Evolutionary conservation across 2,888 invertebrate genomes (phyloP).

Genomic region (Drosophila mulleri): DNA sequence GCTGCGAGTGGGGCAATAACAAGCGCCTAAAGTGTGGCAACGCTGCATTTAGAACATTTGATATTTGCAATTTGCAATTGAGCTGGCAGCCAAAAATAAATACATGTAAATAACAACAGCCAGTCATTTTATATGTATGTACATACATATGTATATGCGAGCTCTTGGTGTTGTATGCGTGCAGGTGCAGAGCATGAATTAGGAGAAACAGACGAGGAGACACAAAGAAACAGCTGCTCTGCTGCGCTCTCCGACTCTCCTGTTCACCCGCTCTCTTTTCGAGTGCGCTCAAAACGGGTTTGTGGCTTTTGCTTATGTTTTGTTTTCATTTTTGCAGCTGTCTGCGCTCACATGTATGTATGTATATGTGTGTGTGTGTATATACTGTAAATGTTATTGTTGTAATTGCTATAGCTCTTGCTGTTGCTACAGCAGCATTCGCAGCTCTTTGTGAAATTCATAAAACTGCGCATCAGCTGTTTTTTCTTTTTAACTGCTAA

Average conservation of each 20-base stretch:
- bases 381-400: conserved; percentile 34
- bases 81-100: conserved; percentile 39
- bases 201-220: conserved; percentile 1
- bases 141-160: neutral
- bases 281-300: conserved; percentile 56
- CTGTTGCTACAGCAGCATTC: conserved; percentile 38
- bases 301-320: conserved; percentile 66
- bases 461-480: conserved; percentile 75
- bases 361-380: neutral
- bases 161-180: conserved; percentile 30
- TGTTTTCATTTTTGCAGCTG: conserved; percentile 78
- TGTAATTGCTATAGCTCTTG: conserved; percentile 37
- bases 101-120: conserved; percentile 49
- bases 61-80: conserved; percentile 47
- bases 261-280: conserved; percentile 9
- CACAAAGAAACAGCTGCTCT: conserved; percentile 67
- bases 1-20: conserved; percentile 38
- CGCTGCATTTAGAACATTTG: conserved; percentile 54
- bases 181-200: conserved; percentile 54
- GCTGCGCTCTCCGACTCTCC: neutral
- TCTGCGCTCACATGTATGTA: conserved; percentile 27
- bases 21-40: conserved; percentile 32
- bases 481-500: conserved; percentile 41
- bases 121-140: neutral
- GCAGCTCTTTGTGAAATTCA: conserved; percentile 65